A percentile compares a stretch with the other conserved stretches of the same genome.
These are phyloP conservation scores for Epinephelus fuscoguttatus DNA, from an alignment of 2,113 vertebrate genomes.

Conservation along the genomic window DNA sequence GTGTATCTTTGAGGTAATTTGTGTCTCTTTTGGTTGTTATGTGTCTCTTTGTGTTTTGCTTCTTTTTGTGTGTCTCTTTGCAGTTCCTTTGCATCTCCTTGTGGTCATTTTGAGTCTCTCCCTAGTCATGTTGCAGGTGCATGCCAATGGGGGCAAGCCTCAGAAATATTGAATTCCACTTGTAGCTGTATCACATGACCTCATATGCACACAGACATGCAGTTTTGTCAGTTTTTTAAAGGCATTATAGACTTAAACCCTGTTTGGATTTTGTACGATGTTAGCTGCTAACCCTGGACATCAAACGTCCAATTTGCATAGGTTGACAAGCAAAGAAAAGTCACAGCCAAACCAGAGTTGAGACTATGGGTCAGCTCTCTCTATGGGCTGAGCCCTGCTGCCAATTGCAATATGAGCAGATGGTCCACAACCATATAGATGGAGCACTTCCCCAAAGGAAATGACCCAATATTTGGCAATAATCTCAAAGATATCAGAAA, in stretches of 20 bases:
- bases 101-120: no score
- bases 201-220: background rate
- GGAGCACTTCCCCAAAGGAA: slow-evolving; percentile 47
- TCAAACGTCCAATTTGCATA: slow-evolving; percentile 47
- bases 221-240: slow-evolving; percentile 21
- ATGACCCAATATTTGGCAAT: slow-evolving; percentile 66
- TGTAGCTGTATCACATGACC: slow-evolving; percentile 4
- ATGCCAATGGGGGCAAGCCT: background rate
- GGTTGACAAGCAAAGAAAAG: slow-evolving; percentile 13
- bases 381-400: slow-evolving; percentile 31
- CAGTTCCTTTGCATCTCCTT: no score
- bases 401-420: slow-evolving; percentile 61
- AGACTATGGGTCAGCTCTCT: slow-evolving; percentile 36
- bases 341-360: slow-evolving; percentile 23
- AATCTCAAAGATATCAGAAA: slow-evolving; percentile 28
- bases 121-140: no score
- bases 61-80: no score
- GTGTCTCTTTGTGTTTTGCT: no score
- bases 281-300: slow-evolving; percentile 4
- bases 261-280: slow-evolving; percentile 28
- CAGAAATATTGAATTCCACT: slow-evolving; percentile 1
- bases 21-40: no score
- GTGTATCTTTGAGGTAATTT: no score
- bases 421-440: slow-evolving; percentile 49
- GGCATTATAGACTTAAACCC: background rate